Base-by-base conservation (phyloP, 2,113 vertebrate genomes). In the Willisornis vidua region DNA sequence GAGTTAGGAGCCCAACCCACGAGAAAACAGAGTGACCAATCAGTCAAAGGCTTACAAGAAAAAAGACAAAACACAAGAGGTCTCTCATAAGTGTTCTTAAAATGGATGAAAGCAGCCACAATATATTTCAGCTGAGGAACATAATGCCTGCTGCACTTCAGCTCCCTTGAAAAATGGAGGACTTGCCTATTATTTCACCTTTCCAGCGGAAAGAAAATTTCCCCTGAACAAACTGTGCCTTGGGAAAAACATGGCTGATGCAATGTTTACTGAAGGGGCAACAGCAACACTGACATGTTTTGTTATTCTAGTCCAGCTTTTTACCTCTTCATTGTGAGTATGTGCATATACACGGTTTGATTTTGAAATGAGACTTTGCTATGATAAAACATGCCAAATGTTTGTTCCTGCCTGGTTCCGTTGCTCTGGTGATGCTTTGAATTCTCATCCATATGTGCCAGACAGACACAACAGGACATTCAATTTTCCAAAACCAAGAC, bases 321-420 rank as follows among this genome's bases (percentile, higher is more conserved):
- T 76, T 81, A 61, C 16, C 17, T 71, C 74, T 83, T 84, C 57
- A 73, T 76, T 83, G 5, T 49, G 61, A 90, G 46, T 29, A 67
- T 29, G 15, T 5, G 2, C 65, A 87, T 48, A 89, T 87, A 72
- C 81, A 94, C 80, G 85, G 89, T 98, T 93, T 95, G 89, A 96
- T 71, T 97, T 94, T 84, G 91, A 95, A 94, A 95, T 14, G 19
- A 92, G 80, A 55, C 14, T 85, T 77, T 96, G 75, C 84, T 86
- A 96, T 74, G 71, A 88, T 24, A 95, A 93, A 94, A 96, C 90
- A 86, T 70, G 88, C 96, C 96, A 96, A 96, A 96, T 5, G 9
- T 97, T 97, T 98, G 96, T 96, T 97, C 94, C 97, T 62, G 72
- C 95, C 94, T 94, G 76, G 88, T 91, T 95, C 91, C 18, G 14